A percentile compares a stretch with the other conserved stretches of the same genome.
These are phyloP conservation scores for Bembecia ichneumoniformis DNA, from an alignment of 2,888 invertebrate species.

Conservation along the genomic window DNA sequence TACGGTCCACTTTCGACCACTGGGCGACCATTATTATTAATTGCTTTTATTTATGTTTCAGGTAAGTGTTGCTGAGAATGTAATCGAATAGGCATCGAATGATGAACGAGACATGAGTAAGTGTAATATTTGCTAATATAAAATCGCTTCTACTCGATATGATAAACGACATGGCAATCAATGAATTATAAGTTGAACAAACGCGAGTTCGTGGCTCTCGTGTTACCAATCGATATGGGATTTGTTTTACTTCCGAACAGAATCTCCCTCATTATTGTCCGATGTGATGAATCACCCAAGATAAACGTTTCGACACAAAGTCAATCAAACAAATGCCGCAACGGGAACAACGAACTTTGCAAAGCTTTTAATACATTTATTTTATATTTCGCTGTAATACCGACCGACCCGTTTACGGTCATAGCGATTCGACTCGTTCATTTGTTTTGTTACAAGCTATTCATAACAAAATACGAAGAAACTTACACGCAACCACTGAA, in stretches of 20 bases:
- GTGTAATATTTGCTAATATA: no score
- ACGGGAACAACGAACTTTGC: conserved; percentile 30
- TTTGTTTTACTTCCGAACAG: conserved; percentile 55
- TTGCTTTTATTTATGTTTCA: no score
- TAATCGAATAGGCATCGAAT: no score
- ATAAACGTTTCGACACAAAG: conserved; percentile 55
- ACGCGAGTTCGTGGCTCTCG: conserved; percentile 34
- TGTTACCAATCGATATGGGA: conserved; percentile 60
- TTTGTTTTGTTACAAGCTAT: conserved; percentile 9
- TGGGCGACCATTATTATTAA: no score
- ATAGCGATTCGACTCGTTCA: conserved; percentile 26
- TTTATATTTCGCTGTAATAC: conserved; percentile 33
- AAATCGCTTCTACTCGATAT: no score
- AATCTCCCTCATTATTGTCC: conserved; percentile 56
- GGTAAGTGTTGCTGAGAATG: no score
- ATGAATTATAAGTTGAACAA: conserved; percentile 22
- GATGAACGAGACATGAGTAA: no score
- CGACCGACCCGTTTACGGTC: conserved; percentile 6
- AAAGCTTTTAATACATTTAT: conserved; percentile 46
- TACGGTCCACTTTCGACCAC: no score
- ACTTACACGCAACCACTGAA: background rate
- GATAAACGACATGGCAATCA: conserved; percentile 1
- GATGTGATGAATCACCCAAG: conserved; percentile 60
- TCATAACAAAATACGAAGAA: background rate
- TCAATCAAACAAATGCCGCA: conserved; percentile 38